Base-by-base conservation (phyloP, 1,140 invertebrate genomes). In the Cryptotermes secundus region DNA sequence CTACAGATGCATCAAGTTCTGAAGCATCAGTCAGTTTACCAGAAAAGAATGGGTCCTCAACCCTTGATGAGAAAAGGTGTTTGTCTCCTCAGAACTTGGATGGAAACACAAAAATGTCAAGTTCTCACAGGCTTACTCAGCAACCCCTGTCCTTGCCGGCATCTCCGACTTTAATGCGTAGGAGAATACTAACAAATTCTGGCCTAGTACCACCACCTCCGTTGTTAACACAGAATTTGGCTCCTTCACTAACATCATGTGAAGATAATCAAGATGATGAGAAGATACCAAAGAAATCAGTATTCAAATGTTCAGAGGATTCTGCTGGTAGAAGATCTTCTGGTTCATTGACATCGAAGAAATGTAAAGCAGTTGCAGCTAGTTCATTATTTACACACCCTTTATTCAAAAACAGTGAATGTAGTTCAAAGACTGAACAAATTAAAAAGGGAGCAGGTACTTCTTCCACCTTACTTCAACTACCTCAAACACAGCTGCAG, bases 361-460 rank as follows among this genome's bases (percentile, higher is more conserved):
- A 72, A 31, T n/a, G n/a, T 31, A 72, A 72, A 72, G 59, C 59
- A n/a, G 59, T 72, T 9, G 26, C 34, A 2, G 86, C 86, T 45
- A 88, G 90, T 49, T 90, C 90, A 36, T 84, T 92, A 7, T 92
- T 91, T 85, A 88, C 90, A 0, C 91, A 92, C 87, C 92, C 92
- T 3, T 87, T 92, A 14, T 92, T 92, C 86, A 88, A 87, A 80
- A 86, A 86, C 85, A 81, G 59, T 35, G 83, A 83, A 53, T 72
- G 59, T 72, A 72, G 1, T 72, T 72, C 59, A 72, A 72, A 72
- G 59, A 72, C 59, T 72, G 59, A 85, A 42, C 42, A 36, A 36
- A 35, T 34, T 65, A 24, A 80, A 34, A 35, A 45, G 26, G 84
- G 82, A 45, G 34, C 6, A 10, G 82, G 84, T 82, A 72, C 82